phyloP scores from a whole-genome alignment of 2,888 invertebrate species.

The Formica aserva region DNA sequence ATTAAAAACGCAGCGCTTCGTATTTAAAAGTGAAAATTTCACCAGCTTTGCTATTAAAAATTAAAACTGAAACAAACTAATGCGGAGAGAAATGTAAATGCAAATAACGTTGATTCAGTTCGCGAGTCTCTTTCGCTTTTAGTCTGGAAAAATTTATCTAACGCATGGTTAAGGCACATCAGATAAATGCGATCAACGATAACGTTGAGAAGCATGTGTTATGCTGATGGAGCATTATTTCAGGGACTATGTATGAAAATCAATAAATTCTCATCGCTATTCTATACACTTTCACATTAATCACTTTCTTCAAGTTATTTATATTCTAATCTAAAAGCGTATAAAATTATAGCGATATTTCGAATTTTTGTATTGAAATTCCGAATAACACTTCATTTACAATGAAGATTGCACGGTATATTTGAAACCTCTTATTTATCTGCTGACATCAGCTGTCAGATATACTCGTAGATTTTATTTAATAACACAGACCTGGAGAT shows the following conservation, averaged over 20 bases:
- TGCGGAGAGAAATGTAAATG: conserved; percentile 45
- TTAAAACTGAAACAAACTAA: conserved; percentile 46
- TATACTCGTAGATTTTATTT: neutral
- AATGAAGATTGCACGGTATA: neutral
- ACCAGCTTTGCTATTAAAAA: conserved; percentile 29
- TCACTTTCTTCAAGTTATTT: neutral
- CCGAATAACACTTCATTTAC: neutral
- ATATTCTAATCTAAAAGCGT: neutral
- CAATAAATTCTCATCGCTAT: neutral
- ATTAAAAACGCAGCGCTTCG: conserved; percentile 40
- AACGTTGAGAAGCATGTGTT: neutral
- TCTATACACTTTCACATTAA: neutral
- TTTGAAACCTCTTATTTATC: neutral
- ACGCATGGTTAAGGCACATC: conserved; percentile 34
- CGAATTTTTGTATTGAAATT: neutral
- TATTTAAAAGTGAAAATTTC: conserved; percentile 47
- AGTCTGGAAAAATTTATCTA: conserved; percentile 34
- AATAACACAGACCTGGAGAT: neutral
- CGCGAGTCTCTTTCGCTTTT: conserved; percentile 22
- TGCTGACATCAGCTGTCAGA: neutral
- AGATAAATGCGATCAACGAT: conserved; percentile 22
- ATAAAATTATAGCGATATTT: neutral
- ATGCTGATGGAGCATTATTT: conserved; percentile 24
- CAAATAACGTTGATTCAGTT: conserved; percentile 44
- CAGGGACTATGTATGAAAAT: neutral